Conservation (phyloP, 2,888 invertebrate species). For the Exocentrus adspersus region DNA sequence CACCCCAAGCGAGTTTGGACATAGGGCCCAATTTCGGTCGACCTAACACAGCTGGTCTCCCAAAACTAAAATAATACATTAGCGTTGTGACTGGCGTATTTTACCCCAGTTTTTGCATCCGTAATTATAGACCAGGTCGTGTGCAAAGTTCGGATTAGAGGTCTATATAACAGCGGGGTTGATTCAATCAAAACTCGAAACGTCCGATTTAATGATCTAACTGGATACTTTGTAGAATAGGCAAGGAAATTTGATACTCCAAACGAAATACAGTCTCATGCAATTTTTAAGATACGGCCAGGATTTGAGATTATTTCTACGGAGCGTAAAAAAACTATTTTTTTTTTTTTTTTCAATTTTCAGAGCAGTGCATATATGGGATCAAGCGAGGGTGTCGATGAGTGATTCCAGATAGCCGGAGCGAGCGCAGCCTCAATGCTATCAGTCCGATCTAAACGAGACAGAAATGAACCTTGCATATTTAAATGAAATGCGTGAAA, state of each 20-base stretch:
- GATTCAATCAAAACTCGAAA: not conserved
- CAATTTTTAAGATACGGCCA: too few relatives aligned
- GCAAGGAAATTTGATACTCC: not conserved
- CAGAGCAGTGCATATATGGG: too few relatives aligned
- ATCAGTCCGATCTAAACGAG: constrained; percentile 26
- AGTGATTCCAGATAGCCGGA: constrained; percentile 28
- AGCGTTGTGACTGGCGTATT: constrained; percentile 61
- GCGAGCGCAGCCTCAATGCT: constrained; percentile 35
- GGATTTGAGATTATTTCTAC: too few relatives aligned
- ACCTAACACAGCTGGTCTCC: constrained; percentile 55
- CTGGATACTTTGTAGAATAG: not conserved
- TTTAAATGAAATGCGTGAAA: constrained; percentile 54
- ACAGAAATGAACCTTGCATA: constrained; percentile 55
- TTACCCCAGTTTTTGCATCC: constrained; percentile 58
- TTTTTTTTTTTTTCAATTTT: too few relatives aligned
- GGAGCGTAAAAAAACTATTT: too few relatives aligned
- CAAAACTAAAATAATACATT: constrained; percentile 61
- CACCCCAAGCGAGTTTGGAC: constrained; percentile 16
- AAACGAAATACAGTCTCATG: too few relatives aligned
- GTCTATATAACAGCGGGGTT: constrained; percentile 30
- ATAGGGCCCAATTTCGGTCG: constrained; percentile 51
- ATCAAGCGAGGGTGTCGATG: constrained; percentile 29
- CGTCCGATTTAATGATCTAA: not conserved
- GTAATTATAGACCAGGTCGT: constrained; percentile 57
- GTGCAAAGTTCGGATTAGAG: constrained; percentile 46